Base-by-base conservation (phyloP, 2,797 vertebrate species). In the Dallia pectoralis region DNA sequence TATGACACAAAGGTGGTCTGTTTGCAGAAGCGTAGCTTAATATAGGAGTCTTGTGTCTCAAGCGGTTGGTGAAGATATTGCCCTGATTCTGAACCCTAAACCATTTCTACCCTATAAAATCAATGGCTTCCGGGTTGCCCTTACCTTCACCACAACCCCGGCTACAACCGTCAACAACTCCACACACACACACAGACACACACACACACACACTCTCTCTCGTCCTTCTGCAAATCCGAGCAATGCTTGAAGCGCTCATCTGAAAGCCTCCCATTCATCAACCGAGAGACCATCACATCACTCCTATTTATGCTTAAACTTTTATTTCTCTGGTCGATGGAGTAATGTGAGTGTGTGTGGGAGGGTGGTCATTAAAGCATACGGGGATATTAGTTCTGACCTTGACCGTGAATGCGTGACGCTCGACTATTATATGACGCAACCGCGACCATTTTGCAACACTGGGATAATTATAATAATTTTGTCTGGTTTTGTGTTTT, bases 231-330 rank as follows among this genome's bases (percentile, higher is more conserved):
- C n/a, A 14, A 32, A 62, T 64, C 19, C 29, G 32, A 19, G 75
- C 75, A 76, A 83, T 74, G 76, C 69, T 74, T 72, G 14, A 18
- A 75, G 64, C 75, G 70, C 74, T 78, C 61, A 30, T 70, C 72
- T 25, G 61, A 67, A 56, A 27, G 15, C 67, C 78, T 70, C 48
- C 76, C 75, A 76, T 87, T 82, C 71, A 82, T 86, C 82, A 85
- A 83, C 83, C 71, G 78, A 71, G 78, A 71, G 66, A 74, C 64
- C 9, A 63, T 79, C 70, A 19, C 59, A 69, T 79, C 70, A 77
- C 47, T 84, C 11, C 47, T 79, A 81, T 86, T 70, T 53, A 69
- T 61, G 68, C 82, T 84, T 85, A 85, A 87, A 86, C 79, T 84
- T 87, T 87, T 84, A 87, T 87, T 86, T 72, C 80, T 74, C 71